Evolutionary conservation across 2,113 vertebrate genomes (phyloP), one percentile per base, ranked within the genome.

Genomic region (Ceyx margarethae): DNA sequence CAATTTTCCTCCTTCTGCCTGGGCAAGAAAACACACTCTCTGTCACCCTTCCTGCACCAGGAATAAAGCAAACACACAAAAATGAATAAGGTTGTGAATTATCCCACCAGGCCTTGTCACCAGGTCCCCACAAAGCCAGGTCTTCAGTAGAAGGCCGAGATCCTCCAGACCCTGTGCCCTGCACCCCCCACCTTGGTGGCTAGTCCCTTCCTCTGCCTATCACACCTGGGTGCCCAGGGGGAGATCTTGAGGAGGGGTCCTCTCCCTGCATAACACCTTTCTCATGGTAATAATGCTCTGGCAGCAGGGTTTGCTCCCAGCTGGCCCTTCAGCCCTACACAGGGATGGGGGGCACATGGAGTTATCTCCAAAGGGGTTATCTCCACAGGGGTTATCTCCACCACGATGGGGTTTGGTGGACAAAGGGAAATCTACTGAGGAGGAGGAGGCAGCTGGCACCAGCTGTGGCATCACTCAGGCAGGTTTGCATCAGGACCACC

Each of bases 221-320:
- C 80, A 31, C 14, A 57, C 10, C 6, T 3, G 2, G 15, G 21
- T n/a, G 18, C 17, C 12, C 5, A 7, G 10, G 5, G 9, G 25
- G 12, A 29, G 16, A 3, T 31, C 9, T 29, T 25, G 21, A 18
- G 42, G 69, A 51, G 11, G 50, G 33, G 26, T 93, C 29, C 26
- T 90, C 10, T 68, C 45, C 86, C 80, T 90, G 73, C 74, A 53
- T 84, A 71, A 15, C 14, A 40, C 37, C 66, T 95, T 97, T 95
- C 88, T 91, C 75, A 67, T 74, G 91, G 54, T 42, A 94, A 96
- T 64, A 54, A 90, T 76, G 37, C 86, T 80, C 91, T 60, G 22
- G 93, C 85, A 93, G 80, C 76, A 56, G 71, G 11, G 10, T 72
- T 53, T 58, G 10, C 42, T 81, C 92, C 85, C 78, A n/a, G 51